Evolutionary conservation across 1,140 invertebrate species (phyloP).

Genomic region (Forficula auricularia): DNA sequence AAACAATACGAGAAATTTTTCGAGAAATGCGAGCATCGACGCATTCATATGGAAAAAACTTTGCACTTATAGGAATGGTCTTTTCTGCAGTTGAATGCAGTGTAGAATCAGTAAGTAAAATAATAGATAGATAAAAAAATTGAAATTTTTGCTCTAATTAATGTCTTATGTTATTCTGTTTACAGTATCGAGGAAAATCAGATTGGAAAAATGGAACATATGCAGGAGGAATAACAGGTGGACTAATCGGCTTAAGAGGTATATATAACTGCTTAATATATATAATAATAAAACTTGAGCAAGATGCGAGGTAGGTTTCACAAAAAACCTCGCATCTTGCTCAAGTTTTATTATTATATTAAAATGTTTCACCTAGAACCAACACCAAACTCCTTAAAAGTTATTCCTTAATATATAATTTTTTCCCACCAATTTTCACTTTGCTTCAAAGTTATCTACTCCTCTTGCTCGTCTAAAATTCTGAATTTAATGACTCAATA

Average conservation of each 20-base stretch:
- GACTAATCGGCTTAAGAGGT: conserved; percentile 87
- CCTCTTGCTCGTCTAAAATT: no score
- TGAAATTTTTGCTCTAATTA: not conserved
- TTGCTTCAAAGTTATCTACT: no score
- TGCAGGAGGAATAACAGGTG: conserved; percentile 83
- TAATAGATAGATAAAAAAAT: no score
- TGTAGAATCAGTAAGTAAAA: conserved; percentile 60
- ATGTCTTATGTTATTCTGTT: conserved; percentile 15
- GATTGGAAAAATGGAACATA: conserved; percentile 95
- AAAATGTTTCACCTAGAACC: no score
- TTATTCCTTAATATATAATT: no score
- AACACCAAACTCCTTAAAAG: no score
- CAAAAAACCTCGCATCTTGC: no score
- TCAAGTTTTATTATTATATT: no score
- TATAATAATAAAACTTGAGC: not conserved
- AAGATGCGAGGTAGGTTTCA: no score
- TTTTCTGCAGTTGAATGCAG: conserved; percentile 86
- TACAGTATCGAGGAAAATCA: conserved; percentile 71
- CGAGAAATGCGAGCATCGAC: conserved; percentile 83
- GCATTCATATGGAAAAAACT: conserved; percentile 89
- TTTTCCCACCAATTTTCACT: no score
- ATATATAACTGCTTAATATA: conserved; percentile 10
- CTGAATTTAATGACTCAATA: no score
- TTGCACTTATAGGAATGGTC: conserved; percentile 81
- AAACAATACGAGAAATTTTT: conserved; percentile 66